Evolutionary conservation across 2,797 vertebrate genomes (phyloP), one percentile per base, ranked within the genome.

Genomic region (Enteromius fasciolatus): DNA sequence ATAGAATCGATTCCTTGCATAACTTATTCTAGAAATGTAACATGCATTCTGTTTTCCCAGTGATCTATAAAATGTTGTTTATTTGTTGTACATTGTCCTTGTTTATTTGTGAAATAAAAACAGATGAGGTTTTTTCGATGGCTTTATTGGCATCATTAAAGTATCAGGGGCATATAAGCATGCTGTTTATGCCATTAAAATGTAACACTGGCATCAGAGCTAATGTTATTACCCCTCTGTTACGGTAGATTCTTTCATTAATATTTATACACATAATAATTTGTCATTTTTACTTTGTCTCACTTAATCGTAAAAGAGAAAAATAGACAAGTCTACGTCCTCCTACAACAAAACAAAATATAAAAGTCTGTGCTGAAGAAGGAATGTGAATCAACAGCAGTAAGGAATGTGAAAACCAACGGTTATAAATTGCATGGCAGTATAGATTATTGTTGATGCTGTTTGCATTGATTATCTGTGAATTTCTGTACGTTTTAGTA

Each of bases 141-240:
- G 92, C 83, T 95, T 95, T 95, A 94, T 94, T 95, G 90, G 92
- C 93, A 94, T 95, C 91, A 93, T 94, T 94, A 93, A 93, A 89
- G 91, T 92, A 90, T 85, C 83, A 79, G 54, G 18, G 66, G 63
- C 72, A 87, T 78, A 87, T 90, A 93, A 91, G 90, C 94, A 95
- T 95, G 95, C 95, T 89, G 41, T 73, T 81, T 36, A 66, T 78
- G 46, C 68, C 18, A 91, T 91, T 82, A 74, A 86, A 84, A 57
- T 79, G 50, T 59, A 57, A 44, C 5, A 31, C 11, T 79, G 31
- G 17, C 20, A 69, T 61, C 41, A 36, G 57, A 64, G 20, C 44
- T 12, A 63, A 76, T 15, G 17, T 36, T 31, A 31, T 75, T 59
- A 80, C 25, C 17, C 41, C 18, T 61, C 41, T 73, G 57, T 63